phyloP scores from a whole-genome alignment of 1,140 invertebrate genomes.

The Drosophila pandora region DNA sequence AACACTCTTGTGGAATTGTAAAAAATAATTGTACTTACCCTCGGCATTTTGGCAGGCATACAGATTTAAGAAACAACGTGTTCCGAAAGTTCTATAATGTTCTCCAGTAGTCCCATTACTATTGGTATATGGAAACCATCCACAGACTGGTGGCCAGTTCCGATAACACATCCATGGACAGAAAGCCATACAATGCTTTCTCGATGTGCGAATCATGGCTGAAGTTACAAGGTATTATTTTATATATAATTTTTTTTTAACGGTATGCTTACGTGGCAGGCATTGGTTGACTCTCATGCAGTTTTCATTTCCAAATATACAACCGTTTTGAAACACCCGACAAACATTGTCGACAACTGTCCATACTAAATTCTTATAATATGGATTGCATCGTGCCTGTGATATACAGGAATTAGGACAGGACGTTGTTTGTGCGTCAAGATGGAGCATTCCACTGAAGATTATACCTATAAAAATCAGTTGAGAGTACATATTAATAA shows the following conservation, averaged over 20 bases:
- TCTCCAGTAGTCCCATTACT: slow-evolving; percentile 14
- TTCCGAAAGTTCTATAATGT: slow-evolving; percentile 9
- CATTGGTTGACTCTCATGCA: slow-evolving; percentile 43
- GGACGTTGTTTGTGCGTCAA: slow-evolving; percentile 3
- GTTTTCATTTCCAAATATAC: slow-evolving; percentile 46
- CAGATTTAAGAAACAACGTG: slow-evolving; percentile 25
- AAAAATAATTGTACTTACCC: slow-evolving; percentile 5
- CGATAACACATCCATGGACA: slow-evolving; percentile 21
- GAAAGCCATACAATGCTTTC: slow-evolving; percentile 22
- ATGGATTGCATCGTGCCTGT: slow-evolving; percentile 34
- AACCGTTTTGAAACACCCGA: slow-evolving; percentile 56
- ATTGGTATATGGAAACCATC: slow-evolving; percentile 38
- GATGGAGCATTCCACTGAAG: slow-evolving; percentile 3
- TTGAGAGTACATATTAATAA: slow-evolving; percentile 6
- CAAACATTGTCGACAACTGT: slow-evolving; percentile 28
- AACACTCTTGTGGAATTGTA: neutral
- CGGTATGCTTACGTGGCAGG: slow-evolving; percentile 22
- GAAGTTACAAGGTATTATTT: neutral
- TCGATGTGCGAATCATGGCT: slow-evolving; percentile 19
- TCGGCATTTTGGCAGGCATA: slow-evolving; percentile 24
- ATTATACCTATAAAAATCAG: neutral
- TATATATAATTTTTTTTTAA: too few relatives aligned
- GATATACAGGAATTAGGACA: slow-evolving; percentile 28
- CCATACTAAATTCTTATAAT: slow-evolving; percentile 40
- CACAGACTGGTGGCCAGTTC: slow-evolving; percentile 12